phyloP scores from a whole-genome alignment of 2,888 invertebrate genomes.

The Drosophila longiperda region DNA sequence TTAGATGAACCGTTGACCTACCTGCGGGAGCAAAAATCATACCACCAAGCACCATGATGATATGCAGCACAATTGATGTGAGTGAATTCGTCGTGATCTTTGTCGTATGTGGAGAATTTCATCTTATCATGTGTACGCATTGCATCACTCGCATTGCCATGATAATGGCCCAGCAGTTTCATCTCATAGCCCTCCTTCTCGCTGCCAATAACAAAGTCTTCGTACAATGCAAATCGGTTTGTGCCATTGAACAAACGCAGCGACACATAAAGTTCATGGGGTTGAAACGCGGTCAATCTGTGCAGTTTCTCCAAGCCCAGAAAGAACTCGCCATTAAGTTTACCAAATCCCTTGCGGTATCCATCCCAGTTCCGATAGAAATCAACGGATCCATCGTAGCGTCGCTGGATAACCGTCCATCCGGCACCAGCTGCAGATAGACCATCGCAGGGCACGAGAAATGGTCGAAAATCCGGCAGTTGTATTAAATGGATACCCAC shows the following conservation, averaged over 20 bases:
- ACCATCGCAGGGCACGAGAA: conserved; percentile 60
- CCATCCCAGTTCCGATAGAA: conserved; percentile 88
- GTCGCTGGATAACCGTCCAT: conserved; percentile 89
- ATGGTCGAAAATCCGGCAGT: conserved; percentile 82
- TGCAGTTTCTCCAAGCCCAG: conserved; percentile 89
- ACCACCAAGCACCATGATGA: conserved; percentile 91
- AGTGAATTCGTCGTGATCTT: conserved; percentile 88
- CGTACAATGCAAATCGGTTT: conserved; percentile 87
- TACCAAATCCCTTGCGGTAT: conserved; percentile 89
- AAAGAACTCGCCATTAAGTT: conserved; percentile 89
- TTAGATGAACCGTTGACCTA: conserved; percentile 54
- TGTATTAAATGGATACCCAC: conserved; percentile 61
- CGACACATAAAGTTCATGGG: conserved; percentile 87
- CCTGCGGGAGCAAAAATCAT: conserved; percentile 89
- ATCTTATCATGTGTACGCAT: conserved; percentile 88
- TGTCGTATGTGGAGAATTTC: conserved; percentile 89
- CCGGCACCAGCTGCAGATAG: conserved; percentile 85
- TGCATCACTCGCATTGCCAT: conserved; percentile 89
- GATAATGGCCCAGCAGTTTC: conserved; percentile 88
- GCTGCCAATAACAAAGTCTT: conserved; percentile 88
- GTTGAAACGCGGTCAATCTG: conserved; percentile 82
- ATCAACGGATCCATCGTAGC: conserved; percentile 88
- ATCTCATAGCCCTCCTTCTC: conserved; percentile 88
- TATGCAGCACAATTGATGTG: conserved; percentile 88
- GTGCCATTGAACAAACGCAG: conserved; percentile 87